Evolutionary conservation across 64 coral and sea anemone species (phyloP).

Genomic region (Platygyra sinensis): DNA sequence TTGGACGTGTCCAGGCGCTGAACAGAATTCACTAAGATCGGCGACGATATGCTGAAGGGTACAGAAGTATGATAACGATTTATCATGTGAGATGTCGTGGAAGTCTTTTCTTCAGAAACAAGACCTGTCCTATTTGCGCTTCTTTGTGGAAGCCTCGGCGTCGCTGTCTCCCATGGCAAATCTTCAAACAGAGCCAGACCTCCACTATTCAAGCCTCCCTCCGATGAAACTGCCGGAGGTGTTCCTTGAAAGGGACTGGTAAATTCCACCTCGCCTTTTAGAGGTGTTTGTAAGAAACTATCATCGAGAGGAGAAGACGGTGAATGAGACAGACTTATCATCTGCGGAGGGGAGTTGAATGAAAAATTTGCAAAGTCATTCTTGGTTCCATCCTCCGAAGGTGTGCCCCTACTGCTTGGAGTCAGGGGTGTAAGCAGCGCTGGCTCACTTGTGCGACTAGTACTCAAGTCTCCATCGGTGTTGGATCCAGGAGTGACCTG

Average conservation of each 20-base stretch:
- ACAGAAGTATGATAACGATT: background rate
- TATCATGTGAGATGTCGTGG: background rate
- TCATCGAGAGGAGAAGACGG: background rate
- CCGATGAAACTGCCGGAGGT: background rate
- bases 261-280: background rate
- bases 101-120: background rate
- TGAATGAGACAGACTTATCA: background rate
- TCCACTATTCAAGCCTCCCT: background rate
- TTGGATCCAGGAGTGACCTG: conserved; percentile 53
- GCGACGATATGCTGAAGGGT: background rate
- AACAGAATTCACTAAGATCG: background rate
- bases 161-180: conserved; percentile 21
- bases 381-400: conserved; percentile 22
- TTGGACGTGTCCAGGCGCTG: background rate
- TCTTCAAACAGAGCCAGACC: background rate
- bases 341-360: background rate
- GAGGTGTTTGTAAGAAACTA: conserved; percentile 8
- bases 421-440: conserved; percentile 53
- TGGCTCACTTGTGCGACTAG: conserved; percentile 10
- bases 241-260: conserved; percentile 5
- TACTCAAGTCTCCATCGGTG: background rate
- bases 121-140: background rate
- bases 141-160: conserved; percentile 20
- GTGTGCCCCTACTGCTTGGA: conserved; percentile 42
- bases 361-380: conserved; percentile 4